Base-by-base conservation (phyloP, 2,797 vertebrate species). In the Clamator glandarius region DNA sequence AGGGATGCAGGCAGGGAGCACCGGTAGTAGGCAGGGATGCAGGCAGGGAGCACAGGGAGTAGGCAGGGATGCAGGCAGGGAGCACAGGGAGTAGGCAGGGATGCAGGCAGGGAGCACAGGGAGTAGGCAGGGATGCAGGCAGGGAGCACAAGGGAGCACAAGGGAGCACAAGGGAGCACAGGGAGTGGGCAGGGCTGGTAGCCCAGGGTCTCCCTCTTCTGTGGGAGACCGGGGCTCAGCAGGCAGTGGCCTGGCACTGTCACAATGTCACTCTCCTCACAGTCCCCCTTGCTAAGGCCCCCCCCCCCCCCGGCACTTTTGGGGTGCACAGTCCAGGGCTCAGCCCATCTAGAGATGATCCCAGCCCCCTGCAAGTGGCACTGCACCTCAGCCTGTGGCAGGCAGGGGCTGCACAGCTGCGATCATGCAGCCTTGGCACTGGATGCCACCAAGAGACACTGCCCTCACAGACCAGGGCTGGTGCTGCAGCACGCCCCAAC, bases 401-500 rank as follows among this genome's bases (percentile, higher is more conserved):
- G 75, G 36, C 52, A 33, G 55, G 54, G 50, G 59, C 17, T 36
- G 61, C 67, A 6, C 0, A 1, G 57, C 28, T 20, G 51, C 36
- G 33, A 4, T 15, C 21, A 12, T 4, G 5, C 46, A 44, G 73
- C 29, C 17, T 8, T 5, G 7, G 67, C 61, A 69, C 74, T 3
- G 0, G 42, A 42, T 6, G 19, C 51, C 46, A 46, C 12, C 7
- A 2, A 26, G 68, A 46, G 29, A 17, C 55, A 12, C 0, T 0
- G 39, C 31, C 39, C 35, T 3, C 70, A 33, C 46, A 72, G 64
- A 58, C 36, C 42, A 14, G 36, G 62, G 50, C 50, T 9, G 29
- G 50, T 8, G 42, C 69, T 17, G 12, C 61, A 23, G 36, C 3
- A 0, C 46, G 55, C 41, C 72, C 62, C 1, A 2, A 7, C 2